Base-by-base conservation (phyloP, 2,113 vertebrate genomes). In the Hydropotes inermis region DNA sequence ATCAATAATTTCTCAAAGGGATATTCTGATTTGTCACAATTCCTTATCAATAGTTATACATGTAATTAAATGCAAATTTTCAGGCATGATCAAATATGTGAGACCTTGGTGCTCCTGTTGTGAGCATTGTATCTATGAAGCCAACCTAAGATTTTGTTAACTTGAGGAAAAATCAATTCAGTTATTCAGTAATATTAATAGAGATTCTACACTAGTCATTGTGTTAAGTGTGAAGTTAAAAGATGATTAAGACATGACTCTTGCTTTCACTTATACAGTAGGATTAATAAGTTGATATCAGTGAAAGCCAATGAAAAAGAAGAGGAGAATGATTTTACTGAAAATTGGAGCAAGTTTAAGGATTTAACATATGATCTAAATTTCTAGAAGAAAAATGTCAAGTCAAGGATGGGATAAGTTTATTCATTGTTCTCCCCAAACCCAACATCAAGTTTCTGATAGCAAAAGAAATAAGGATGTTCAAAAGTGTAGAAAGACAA, bases 101-200 rank as follows among this genome's bases (percentile, higher is more conserved):
- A 85, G 21, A 84, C 7, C 61, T 47, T 61, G 45, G 12, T 94
- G 33, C 25, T 13, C 9, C 92, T 85, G 23, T 85, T 96, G 7
- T 88, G 30, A 81, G 47, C 70, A 87, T 27, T 93, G 15, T 85
- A 52, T 78, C 27, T 93, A 81, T 85, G 23, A 93, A 58, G n/a
- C 4, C 39, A 93, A 5, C 1, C 58, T 88, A 28, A 93, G 47
- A 17, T 61, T 94, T 90, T 94, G 87, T 36, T 79, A 93, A 88
- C 64, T 91, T 84, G 21, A 27, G 23, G 6, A 28, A 81, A 95
- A 87, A 19, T 81, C 52, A 94, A 33, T 95, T 79, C 11, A n/a
- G 43, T 70, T 95, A 61, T 94, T 89, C 36, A 82, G 58, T 89
- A 87, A 92, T 84, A 79, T 50, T 57, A 81, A 87, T 84, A 89